These are phyloP conservation scores for Anneissia japonica DNA, from an alignment of 35 echinoderm and acorn worm genomes.

Conservation along the genomic window DNA sequence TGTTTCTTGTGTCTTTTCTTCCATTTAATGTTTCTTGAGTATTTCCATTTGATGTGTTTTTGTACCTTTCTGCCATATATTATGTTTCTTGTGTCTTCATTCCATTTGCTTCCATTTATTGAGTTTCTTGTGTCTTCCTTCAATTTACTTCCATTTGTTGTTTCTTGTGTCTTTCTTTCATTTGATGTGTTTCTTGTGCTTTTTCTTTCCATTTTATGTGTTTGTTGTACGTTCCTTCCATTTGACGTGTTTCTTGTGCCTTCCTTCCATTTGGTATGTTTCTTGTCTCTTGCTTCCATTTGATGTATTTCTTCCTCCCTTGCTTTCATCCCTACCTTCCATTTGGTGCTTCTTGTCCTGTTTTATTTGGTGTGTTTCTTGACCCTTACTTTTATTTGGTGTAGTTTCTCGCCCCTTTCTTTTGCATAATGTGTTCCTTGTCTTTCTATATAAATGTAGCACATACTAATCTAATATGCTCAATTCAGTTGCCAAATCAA, in stretches of 20 bases:
- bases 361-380: not conserved
- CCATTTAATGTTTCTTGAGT: not conserved
- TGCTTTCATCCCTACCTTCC: too few species aligned
- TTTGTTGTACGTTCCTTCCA: not conserved
- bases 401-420: not conserved
- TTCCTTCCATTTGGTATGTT: not conserved
- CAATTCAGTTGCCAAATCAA: not conserved
- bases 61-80: not conserved
- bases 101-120: not conserved
- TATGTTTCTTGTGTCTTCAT: not conserved
- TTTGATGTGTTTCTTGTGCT: not conserved
- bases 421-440: not conserved
- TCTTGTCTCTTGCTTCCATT: not conserved
- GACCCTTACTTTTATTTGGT: not conserved
- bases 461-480: not conserved
- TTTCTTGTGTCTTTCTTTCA: not conserved
- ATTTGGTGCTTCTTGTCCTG: not conserved
- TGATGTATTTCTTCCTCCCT: not conserved
- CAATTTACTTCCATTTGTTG: not conserved
- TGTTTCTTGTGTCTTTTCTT: not conserved
- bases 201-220: not conserved
- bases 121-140: not conserved
- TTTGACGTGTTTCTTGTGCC: not conserved
- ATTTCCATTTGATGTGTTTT: not conserved
- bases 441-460: not conserved